Base-by-base conservation (phyloP, 2,888 invertebrate genomes). In the Campoplex capitator region DNA sequence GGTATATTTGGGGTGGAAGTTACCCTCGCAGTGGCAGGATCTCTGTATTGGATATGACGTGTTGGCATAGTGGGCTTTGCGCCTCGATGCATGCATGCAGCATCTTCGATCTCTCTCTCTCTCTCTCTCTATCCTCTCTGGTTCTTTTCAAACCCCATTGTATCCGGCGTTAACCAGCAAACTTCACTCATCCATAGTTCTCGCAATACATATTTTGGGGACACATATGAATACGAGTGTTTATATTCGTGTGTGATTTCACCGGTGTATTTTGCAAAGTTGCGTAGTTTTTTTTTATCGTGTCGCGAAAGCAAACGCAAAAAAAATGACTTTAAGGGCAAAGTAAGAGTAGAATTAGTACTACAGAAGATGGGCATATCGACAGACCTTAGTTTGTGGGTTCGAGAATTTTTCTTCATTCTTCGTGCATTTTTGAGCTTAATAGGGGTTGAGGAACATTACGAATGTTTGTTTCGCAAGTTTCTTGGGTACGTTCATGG, bases 31-130 rank as follows among this genome's bases (percentile, higher is more conserved):
- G 75, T 73, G 86, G 88, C 82, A 84, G 87, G 88, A 89, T 87
- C 90, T 91, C 88, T 92, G 92, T 93, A 94, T 94, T 94, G 93
- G 93, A 93, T 94, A 93, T 94, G 94, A 94, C 94, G 92, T 62
- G 84, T 91, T 90, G 92, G 92, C 90, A 92, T 92, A 92, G 92
- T 91, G 92, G 92, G 92, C 93, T 92, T 92, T 93, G 92, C 92
- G 91, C 89, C 93, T 91, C 93, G 93, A 93, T 93, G 93, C 93
- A 94, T 92, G 92, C 89, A 80, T 80, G 83, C 83, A 85, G 78
- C 78, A 79, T 80, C 51, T 80, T 45, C 56, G 54, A 51, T 73
- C 71, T 85, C 83, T 23, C 84, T 75, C 58, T 58, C 75, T 70
- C 75, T 42, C 48, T 82, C 48, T 51, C 11, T n/a, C 28, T 23